A percentile compares a stretch with the other conserved stretches of the same genome.
These are phyloP conservation scores for Oncorhynchus mykiss DNA, from an alignment of 2,113 vertebrate species.

Conservation along the genomic window DNA sequence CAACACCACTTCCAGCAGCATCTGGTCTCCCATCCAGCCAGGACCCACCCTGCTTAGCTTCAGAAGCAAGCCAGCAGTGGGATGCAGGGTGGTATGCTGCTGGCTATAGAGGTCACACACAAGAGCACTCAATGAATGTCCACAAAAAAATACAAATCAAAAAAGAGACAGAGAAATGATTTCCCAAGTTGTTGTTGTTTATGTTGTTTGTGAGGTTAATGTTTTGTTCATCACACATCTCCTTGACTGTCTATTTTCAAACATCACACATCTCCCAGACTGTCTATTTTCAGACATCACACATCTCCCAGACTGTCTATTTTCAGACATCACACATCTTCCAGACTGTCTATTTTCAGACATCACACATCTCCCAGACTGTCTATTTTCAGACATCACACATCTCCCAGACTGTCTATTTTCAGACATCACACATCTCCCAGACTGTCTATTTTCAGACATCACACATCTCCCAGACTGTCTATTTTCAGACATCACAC, in stretches of 20 bases:
- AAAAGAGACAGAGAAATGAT: too few relatives aligned
- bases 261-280: too few relatives aligned
- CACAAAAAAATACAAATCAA: background rate
- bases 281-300: conserved; percentile 4
- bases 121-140: background rate
- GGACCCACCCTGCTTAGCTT: too few relatives aligned
- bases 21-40: too few relatives aligned
- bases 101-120: too few relatives aligned
- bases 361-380: too few relatives aligned
- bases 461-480: conserved; percentile 28
- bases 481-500: background rate
- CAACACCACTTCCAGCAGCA: too few relatives aligned
- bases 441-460: too few relatives aligned
- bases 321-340: background rate
- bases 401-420: conserved; percentile 27
- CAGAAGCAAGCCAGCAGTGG: too few relatives aligned
- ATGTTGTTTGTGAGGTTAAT: conserved; percentile 21
- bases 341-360: conserved; percentile 18
- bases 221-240: background rate
- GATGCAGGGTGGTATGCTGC: too few relatives aligned
- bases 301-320: background rate
- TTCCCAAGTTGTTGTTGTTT: background rate
- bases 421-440: too few relatives aligned
- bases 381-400: background rate
- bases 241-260: too few relatives aligned